Evolutionary conservation across 1,140 invertebrate genomes (phyloP), one percentile per base, ranked within the genome.

Genomic region (Pissodes strobi): DNA sequence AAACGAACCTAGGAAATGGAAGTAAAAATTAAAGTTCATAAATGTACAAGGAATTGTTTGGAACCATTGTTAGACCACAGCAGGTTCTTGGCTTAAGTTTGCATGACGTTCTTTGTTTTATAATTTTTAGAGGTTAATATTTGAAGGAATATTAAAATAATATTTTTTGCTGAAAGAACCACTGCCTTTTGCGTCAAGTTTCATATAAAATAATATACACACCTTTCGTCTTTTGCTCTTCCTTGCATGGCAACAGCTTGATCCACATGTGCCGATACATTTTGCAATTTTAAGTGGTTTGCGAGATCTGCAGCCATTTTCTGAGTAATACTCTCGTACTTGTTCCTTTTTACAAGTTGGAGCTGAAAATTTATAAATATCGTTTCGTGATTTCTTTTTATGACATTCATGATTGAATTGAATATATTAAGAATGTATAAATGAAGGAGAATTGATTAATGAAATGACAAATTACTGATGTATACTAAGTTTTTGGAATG

Each of bases 181-280:
- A 18, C 43, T 46, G 19, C n/a, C n/a, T n/a, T 17, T 18, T n/a
- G 6, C 6, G 43, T 18, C 6, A 10, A 46, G 18, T 6, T 46
- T n/a, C n/a, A 27, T 27, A 27, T 27, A 27, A 27, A 27, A 27
- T 3, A 27, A 27, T 27, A 38, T 59, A n/a, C 72, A 72, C 80
- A 97, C 93, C 85, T 94, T 94, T 78, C 95, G 87, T 76, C 91
- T 87, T 81, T 96, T 94, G 78, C 93, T 92, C 72, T 92, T 87
- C 17, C 93, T 90, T 56, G 88, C 87, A 78, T 95, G 97, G 82
- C 95, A 97, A 69, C 72, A 79, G 68, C 66, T 81, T 71, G 70
- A 80, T 75, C 82, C 83, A 69, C 85, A 86, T 37, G 81, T 74
- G 78, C 87, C 79, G 80, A 86, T 73, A 78, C 94, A 97, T 76